These are phyloP conservation scores for Neoarius graeffei DNA, from an alignment of 2,113 vertebrate genomes.

Conservation along the genomic window DNA sequence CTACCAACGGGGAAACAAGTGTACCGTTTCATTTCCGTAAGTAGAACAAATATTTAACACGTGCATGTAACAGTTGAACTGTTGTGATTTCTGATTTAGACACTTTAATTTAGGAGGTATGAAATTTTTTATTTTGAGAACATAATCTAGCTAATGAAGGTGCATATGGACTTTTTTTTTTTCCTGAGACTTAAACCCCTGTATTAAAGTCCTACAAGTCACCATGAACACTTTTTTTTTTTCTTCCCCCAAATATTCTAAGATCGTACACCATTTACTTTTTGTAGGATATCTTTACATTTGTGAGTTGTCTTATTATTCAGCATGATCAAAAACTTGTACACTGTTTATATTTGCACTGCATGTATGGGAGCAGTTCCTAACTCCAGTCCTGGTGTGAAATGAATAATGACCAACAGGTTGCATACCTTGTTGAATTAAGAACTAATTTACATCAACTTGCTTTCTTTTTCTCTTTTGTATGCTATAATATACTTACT, in stretches of 20 bases:
- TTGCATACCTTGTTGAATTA: too few species aligned
- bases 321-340: background rate
- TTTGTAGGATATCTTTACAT: background rate
- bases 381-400: background rate
- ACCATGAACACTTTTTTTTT: background rate
- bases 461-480: background rate
- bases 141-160: background rate
- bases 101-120: constrained; percentile 1
- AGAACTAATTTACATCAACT: background rate
- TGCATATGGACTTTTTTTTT: background rate
- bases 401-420: background rate
- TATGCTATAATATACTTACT: background rate
- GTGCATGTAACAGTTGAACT: background rate
- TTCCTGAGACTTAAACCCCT: background rate
- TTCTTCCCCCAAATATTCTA: background rate
- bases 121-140: constrained; percentile 11
- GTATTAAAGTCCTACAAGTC: background rate
- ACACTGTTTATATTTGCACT: background rate
- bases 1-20: constrained; percentile 32
- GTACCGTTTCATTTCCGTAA: constrained; percentile 12
- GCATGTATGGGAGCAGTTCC: background rate
- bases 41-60: background rate
- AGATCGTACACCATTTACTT: background rate
- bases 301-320: background rate
- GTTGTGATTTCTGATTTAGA: constrained; percentile 2